Evolutionary conservation across 2,113 vertebrate genomes (phyloP), one percentile per base, ranked within the genome.

Genomic region (Pseudonaja textilis): DNA sequence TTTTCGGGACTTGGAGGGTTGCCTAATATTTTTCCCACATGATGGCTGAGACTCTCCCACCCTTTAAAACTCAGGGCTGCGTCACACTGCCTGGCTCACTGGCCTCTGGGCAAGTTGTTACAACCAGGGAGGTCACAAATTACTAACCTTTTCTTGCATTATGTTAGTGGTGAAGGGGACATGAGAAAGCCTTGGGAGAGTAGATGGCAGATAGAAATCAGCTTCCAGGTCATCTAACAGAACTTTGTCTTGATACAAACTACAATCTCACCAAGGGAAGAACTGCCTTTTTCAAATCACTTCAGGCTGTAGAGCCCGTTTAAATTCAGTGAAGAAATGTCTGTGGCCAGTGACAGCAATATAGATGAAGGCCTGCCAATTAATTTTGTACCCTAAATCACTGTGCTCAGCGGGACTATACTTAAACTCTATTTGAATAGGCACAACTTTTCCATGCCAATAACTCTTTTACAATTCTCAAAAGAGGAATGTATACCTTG

Each of bases 171-270:
- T 6, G 47, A n/a, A 20, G 8, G 93, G 93, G 87, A 95, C 7
- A n/a, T 3, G 55, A 92, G 95, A 95, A 93, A 69, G 88, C 1
- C 57, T 1, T 69, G 93, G 94, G 91, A 85, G 2, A 74, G n/a
- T 74, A 95, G 56, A 94, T 94, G 90, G n/a, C 0, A 0, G 91
- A 59, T 93, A 45, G 96, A 97, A 97, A 97, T 97, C 96, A 94
- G 88, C 59, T 69, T 85, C 69, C 94, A 2, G 55, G 97, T 95
- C 96, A 95, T 85, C 94, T 92, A 14, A 0, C 0, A 2, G 92
- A 81, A 89, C 93, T 90, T 87, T 74, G 93, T 92, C 52, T 20
- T 89, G 85, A 88, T 3, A 81, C 56, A 0, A 0, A 74, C 50
- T 55, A 22, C 34, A 0, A 0, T 0, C 91, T 69, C 94, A 90